Conservation (phyloP, 1,140 invertebrate species). For the Chlorops oryzae region DNA sequence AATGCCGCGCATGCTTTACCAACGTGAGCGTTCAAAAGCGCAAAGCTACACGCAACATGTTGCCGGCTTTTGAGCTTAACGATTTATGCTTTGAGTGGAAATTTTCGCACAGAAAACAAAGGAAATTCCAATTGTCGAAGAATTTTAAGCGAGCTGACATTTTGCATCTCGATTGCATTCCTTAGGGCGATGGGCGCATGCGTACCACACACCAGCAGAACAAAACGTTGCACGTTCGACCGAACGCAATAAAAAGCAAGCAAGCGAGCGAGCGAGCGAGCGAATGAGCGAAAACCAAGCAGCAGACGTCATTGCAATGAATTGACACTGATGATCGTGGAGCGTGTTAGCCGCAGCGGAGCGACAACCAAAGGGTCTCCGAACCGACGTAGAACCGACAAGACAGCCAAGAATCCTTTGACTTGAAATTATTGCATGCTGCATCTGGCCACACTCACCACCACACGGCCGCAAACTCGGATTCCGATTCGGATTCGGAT, state of each 20-base stretch:
- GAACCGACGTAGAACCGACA: not conserved
- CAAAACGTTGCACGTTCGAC: not conserved
- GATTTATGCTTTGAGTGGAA: conserved; percentile 43
- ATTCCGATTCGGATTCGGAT: too few relatives aligned
- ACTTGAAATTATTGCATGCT: too few relatives aligned
- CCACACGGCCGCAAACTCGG: too few relatives aligned
- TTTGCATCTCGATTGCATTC: conserved; percentile 47
- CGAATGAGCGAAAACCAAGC: conserved; percentile 18
- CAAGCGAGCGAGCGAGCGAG: not conserved
- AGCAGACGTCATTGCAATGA: conserved; percentile 26
- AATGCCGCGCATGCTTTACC: conserved; percentile 41
- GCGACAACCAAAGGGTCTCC: not conserved
- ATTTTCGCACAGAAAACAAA: conserved; percentile 45
- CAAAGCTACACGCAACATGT: conserved; percentile 1
- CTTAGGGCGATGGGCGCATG: conserved; percentile 35
- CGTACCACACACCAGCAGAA: conserved; percentile 42
- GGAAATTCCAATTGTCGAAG: conserved; percentile 36
- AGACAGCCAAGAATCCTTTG: too few relatives aligned
- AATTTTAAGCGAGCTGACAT: conserved; percentile 44
- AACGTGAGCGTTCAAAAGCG: too few relatives aligned
- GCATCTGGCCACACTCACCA: too few relatives aligned
- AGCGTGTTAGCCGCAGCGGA: not conserved
- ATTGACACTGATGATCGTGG: not conserved
- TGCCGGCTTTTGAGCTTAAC: conserved; percentile 34
- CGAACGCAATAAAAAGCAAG: conserved; percentile 1